These are phyloP conservation scores for Cyclina sinensis DNA, from an alignment of 1,140 invertebrate species.

Conservation along the genomic window DNA sequence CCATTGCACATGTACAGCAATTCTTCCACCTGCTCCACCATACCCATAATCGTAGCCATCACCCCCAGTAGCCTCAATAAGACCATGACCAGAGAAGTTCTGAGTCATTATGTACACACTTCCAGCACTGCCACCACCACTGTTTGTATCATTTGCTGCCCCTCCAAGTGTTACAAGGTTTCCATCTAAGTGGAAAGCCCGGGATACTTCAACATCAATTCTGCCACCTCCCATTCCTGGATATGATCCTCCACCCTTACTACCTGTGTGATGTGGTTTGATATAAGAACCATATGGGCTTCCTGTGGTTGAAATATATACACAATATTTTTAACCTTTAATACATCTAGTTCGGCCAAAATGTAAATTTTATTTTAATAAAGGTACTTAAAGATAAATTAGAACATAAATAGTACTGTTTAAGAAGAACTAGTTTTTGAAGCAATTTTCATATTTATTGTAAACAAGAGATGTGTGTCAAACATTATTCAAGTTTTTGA, in stretches of 20 bases:
- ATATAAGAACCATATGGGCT: slow-evolving; percentile 77
- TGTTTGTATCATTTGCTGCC: slow-evolving; percentile 63
- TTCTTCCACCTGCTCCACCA: slow-evolving; percentile 79
- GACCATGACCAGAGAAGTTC: slow-evolving; percentile 81
- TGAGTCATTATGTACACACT: slow-evolving; percentile 75
- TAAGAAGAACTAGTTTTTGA: too few relatives aligned
- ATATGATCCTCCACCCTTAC: slow-evolving; percentile 74
- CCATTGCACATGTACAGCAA: slow-evolving; percentile 76
- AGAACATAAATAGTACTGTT: too few relatives aligned
- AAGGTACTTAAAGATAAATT: too few relatives aligned
- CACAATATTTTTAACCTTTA: too few relatives aligned
- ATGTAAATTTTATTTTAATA: too few relatives aligned
- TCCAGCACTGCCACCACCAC: slow-evolving; percentile 80
- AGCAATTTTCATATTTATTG: too few relatives aligned
- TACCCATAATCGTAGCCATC: slow-evolving; percentile 69
- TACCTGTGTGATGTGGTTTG: slow-evolving; percentile 74
- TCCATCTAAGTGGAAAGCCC: slow-evolving; percentile 77
- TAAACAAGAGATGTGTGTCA: too few relatives aligned
- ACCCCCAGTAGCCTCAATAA: slow-evolving; percentile 73
- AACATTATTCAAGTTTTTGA: too few relatives aligned
- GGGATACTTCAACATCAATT: slow-evolving; percentile 75
- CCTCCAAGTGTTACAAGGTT: slow-evolving; percentile 71
- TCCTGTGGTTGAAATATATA: slow-evolving; percentile 69
- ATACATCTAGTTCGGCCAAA: too few relatives aligned
- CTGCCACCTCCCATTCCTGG: slow-evolving; percentile 76